Conservation (phyloP, 2,888 invertebrate species). For the Platycnemis pennipes region DNA sequence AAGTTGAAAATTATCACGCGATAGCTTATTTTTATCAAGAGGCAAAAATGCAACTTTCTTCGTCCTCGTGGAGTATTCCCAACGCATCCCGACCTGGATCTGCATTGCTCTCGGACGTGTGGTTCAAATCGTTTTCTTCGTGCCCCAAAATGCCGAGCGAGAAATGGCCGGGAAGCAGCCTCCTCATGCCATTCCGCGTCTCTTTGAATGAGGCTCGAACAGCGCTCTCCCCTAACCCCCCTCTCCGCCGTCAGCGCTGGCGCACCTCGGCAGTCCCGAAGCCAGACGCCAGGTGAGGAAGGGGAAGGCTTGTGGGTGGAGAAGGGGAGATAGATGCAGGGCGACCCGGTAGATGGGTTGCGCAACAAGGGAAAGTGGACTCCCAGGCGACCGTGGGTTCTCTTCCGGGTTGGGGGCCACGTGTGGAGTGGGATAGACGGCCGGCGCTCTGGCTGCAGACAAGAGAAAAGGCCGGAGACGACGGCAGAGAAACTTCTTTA, state of each 20-base stretch:
- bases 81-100: no score
- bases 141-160: not conserved
- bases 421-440: not conserved
- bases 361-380: constrained; percentile 66
- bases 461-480: not conserved
- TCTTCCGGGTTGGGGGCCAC: constrained; percentile 61
- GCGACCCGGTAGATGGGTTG: not conserved
- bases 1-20: no score
- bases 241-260: constrained; percentile 5
- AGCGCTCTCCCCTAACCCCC: not conserved
- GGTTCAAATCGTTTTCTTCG: not conserved
- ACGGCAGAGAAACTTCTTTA: not conserved
- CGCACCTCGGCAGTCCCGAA: not conserved
- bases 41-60: no score
- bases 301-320: not conserved
- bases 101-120: not conserved
- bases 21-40: no score
- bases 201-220: not conserved
- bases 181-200: not conserved
- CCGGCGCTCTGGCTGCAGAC: not conserved
- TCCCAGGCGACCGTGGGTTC: constrained; percentile 51
- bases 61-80: no score
- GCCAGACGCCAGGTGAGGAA: not conserved
- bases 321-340: not conserved
- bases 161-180: not conserved